phyloP scores from a whole-genome alignment of 2,888 invertebrate species.

The Eupithecia vulgata region DNA sequence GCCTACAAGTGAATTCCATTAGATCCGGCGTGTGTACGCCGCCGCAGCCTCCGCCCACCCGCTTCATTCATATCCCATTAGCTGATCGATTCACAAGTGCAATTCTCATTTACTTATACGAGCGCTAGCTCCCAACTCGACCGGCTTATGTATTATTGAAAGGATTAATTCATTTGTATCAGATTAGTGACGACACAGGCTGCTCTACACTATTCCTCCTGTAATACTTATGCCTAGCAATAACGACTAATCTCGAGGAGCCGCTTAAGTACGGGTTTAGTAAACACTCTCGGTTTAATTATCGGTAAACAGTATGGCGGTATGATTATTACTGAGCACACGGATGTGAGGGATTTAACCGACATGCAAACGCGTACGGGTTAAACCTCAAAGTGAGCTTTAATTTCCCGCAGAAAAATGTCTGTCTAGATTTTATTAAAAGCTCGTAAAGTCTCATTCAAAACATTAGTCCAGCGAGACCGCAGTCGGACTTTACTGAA shows the following conservation, averaged over 20 bases:
- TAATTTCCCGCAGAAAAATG: conserved; percentile 20
- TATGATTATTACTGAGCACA: conserved; percentile 19
- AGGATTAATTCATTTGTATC: conserved; percentile 42
- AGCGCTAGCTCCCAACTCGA: conserved; percentile 41
- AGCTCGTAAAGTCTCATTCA: conserved; percentile 36
- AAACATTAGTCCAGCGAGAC: conserved; percentile 31
- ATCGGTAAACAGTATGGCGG: conserved; percentile 28
- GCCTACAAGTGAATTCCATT: conserved; percentile 84
- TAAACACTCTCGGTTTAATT: conserved; percentile 32
- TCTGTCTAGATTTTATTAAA: conserved; percentile 29
- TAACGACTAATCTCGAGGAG: conserved; percentile 29
- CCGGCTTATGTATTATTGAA: conserved; percentile 41
- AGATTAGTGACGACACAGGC: conserved; percentile 36
- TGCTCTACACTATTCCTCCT: conserved; percentile 20
- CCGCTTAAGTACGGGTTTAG: conserved; percentile 27
- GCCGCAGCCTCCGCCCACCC: conserved; percentile 72
- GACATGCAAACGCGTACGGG: conserved; percentile 1
- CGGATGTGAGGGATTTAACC: conserved; percentile 5
- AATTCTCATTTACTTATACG: conserved; percentile 60
- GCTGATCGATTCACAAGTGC: conserved; percentile 80
- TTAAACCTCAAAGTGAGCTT: conserved; percentile 21
- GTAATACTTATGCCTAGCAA: conserved; percentile 15
- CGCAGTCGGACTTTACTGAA: conserved; percentile 43
- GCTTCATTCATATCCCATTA: conserved; percentile 83
- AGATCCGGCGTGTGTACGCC: conserved; percentile 76